Base-by-base conservation (phyloP, 2,888 invertebrate species). In the Sinopyrophorus schimmeli region DNA sequence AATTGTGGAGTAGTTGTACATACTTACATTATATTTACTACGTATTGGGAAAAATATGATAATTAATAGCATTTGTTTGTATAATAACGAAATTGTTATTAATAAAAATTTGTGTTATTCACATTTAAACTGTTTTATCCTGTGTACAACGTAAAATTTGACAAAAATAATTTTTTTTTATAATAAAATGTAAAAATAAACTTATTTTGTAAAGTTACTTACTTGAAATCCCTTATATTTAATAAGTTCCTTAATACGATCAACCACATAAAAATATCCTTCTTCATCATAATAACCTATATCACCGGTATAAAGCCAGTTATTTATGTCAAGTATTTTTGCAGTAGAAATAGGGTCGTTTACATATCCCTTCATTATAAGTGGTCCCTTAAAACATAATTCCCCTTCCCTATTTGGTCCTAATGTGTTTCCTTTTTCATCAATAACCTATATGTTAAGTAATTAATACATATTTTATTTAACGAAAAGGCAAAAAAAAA, bases 301-400 rank as follows among this genome's bases (percentile, higher is more conserved):
- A 72, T 95, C 95, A 3, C 95, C 95, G 0, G 92, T 85, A 66
- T 87, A 89, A 44, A 95, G 72, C 91, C 92, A 94, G n/a, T 89
- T 89, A 0, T 91, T 86, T 0, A 80, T 77, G 65, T 92, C 90
- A 15, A 93, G 71, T 0, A 87, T 75, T 46, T 86, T 89, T 17
- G 72, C 74, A 0, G 92, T 92, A 73, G 92, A 92, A 50, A 83
- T 85, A 26, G 79, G 77, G 35, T 85, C 82, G 55, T 81, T 76
- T 27, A 94, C 77, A 65, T 96, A 96, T 0, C 95, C 95, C 92
- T 95, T 94, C 71, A 91, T 92, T 3, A 94, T 79, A 67, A 93
- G 88, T 15, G 95, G 83, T 7, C 95, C 95, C 27, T 81, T 78
- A 78, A 93, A 83, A 69, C 87, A 86, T 49, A 94, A 78, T 79